phyloP scores from a whole-genome alignment of 2,797 vertebrate genomes.

The Coranthus polyacanthus region DNA sequence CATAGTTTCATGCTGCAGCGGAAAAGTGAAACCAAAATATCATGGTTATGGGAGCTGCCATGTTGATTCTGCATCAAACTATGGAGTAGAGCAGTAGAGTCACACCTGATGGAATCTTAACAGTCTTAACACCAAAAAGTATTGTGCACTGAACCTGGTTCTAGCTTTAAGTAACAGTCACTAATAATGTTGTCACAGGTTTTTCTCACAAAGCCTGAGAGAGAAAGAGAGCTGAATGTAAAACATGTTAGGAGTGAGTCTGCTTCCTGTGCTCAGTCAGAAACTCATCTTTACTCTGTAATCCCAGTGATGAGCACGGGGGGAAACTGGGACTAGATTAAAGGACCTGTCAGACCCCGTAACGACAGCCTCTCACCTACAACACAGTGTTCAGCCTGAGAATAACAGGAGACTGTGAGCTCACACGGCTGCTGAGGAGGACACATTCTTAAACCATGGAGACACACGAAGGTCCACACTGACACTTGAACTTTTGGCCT shows the following conservation, averaged over 20 bases:
- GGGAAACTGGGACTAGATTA: constrained; percentile 41
- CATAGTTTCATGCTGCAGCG: no score
- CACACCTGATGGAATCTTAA: no score
- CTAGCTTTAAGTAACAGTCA: no score
- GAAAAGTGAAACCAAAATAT: no score
- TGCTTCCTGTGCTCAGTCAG: constrained; percentile 19
- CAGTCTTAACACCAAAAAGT: no score
- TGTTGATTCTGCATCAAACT: no score
- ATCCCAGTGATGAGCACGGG: constrained; percentile 23
- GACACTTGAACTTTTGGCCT: constrained; percentile 16
- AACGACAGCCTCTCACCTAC: constrained; percentile 26
- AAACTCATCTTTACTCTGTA: constrained; percentile 26
- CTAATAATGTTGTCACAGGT: no score
- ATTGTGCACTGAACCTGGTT: no score
- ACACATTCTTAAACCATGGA: constrained; percentile 34
- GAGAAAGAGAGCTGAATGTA: constrained; percentile 2
- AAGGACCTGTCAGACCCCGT: constrained; percentile 25
- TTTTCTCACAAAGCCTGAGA: no score
- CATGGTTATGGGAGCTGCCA: no score
- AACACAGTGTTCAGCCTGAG: constrained; percentile 1
- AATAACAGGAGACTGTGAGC: not conserved
- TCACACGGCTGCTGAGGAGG: not conserved
- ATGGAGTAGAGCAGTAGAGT: no score
- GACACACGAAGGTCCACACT: not conserved
- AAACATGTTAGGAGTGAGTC: constrained; percentile 9